Evolutionary conservation across 35 echinoderm and acorn worm species (phyloP), one percentile per base, ranked within the genome.

Genomic region (Apostichopus californicus): DNA sequence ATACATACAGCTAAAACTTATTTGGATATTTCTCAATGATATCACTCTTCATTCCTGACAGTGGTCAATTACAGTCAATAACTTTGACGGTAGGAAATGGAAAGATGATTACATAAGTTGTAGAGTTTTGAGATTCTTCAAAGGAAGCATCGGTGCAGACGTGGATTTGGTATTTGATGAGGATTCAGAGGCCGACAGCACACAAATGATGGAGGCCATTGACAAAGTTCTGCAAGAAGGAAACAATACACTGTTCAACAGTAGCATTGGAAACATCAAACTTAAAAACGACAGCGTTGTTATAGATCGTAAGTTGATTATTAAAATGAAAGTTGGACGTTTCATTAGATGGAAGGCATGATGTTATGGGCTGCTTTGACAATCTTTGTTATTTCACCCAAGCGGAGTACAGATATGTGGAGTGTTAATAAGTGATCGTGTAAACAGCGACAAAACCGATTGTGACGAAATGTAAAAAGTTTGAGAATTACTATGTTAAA

Each of bases 141-240:
- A 5, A 1, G 81, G 81, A 8, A 85, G 81, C 11, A 60, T 85
- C 20, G 56, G 56, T 3, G 81, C 14, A 13, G 81, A 85, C 54
- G 81, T 85, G 21, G 81, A 85, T 85, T 59, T 58, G 11, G 17
- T 85, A 59, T 59, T 85, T 85, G 56, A 56, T n/a, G 57, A 59
- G 18, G 14, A 59, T 6, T 60, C 81, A 21, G 81, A 12, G 20
- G 81, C 55, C 57, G 58, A 56, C 81, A 85, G 81, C 15, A 55
- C 81, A 59, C 54, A 59, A 58, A 17, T 85, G 8, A 85, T 58
- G 9, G 56, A 85, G 12, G 81, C 81, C 0, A 59, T 85, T 58
- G 12, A 85, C 23, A 56, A 61, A n/a, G 20, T 58, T 54, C 9
- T 85, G 10, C 54, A 2, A 14, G 5, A 22, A 22, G 6, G 24